Evolutionary conservation across 2,888 invertebrate species (phyloP).

Genomic region (Apamea anceps): DNA sequence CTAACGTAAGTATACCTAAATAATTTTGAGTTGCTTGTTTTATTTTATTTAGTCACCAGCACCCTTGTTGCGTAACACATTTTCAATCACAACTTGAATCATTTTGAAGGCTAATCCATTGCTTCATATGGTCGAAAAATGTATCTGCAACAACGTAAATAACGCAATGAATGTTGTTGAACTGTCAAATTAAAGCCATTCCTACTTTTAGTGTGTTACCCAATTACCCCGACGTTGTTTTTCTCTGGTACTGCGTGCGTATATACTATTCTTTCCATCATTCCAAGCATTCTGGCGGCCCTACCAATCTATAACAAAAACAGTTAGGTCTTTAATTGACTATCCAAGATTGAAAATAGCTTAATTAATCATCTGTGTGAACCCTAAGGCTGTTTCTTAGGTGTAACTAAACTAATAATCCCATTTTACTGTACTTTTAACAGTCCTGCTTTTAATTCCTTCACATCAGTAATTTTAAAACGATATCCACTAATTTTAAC

Average conservation of each 20-base stretch:
- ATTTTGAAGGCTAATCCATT: no score
- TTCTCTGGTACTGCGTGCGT: background rate
- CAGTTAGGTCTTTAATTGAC: background rate
- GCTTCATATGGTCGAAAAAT: no score
- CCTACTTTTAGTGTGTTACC: no score
- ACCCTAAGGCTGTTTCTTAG: background rate
- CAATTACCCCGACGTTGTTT: no score
- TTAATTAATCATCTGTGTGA: background rate
- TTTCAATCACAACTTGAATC: no score
- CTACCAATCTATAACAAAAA: background rate
- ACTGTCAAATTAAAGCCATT: no score
- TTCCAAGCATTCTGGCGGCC: background rate
- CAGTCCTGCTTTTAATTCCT: slow-evolving; percentile 7
- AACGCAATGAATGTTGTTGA: no score
- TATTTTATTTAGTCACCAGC: no score
- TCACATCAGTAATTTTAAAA: slow-evolving; percentile 14
- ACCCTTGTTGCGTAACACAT: no score
- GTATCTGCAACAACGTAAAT: no score
- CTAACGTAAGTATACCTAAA: no score
- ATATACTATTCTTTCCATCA: background rate
- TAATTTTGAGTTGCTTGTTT: no score
- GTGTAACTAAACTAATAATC: background rate
- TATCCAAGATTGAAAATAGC: background rate
- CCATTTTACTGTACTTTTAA: slow-evolving; percentile 15
- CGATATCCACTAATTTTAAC: slow-evolving; percentile 28